These are phyloP conservation scores for Gastrophysa polygoni DNA, from an alignment of 2,888 invertebrate genomes.

Conservation along the genomic window DNA sequence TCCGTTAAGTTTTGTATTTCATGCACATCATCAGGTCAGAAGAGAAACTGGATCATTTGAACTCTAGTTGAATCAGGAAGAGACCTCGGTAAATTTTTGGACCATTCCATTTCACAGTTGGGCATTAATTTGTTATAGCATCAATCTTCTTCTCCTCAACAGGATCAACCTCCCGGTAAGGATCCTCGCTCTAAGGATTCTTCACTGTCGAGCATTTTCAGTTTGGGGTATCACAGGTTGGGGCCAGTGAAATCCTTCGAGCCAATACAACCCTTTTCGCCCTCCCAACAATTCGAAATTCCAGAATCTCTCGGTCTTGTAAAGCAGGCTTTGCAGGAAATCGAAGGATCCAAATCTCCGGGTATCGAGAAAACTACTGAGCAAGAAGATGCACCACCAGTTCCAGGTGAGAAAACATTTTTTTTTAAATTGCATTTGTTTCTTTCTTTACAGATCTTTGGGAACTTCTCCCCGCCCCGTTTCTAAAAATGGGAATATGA, in stretches of 20 bases:
- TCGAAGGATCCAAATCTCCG: background rate
- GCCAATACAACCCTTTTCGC: constrained; percentile 51
- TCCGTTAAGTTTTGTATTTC: too few species aligned
- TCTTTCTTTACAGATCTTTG: too few species aligned
- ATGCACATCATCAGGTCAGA: too few species aligned
- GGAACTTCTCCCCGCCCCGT: too few species aligned
- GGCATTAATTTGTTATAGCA: background rate
- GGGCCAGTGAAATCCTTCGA: constrained; percentile 50
- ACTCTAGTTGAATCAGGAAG: too few species aligned
- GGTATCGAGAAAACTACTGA: background rate
- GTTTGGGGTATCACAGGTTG: constrained; percentile 37
- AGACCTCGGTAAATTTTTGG: too few species aligned
- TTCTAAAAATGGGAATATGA: too few species aligned
- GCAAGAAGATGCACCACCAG: background rate
- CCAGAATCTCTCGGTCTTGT: constrained; percentile 53
- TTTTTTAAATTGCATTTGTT: too few species aligned
- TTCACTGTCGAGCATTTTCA: constrained; percentile 21
- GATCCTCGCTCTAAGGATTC: background rate
- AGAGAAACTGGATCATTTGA: too few species aligned
- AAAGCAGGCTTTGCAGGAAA: constrained; percentile 41
- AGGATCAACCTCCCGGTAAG: background rate
- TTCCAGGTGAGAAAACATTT: constrained; percentile 1
- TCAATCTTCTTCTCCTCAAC: background rate
- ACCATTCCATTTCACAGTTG: too few species aligned
- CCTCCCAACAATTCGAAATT: constrained; percentile 51